Evolutionary conservation across 2,797 vertebrate genomes (phyloP).

Genomic region (Corythornis leucogaster): DNA sequence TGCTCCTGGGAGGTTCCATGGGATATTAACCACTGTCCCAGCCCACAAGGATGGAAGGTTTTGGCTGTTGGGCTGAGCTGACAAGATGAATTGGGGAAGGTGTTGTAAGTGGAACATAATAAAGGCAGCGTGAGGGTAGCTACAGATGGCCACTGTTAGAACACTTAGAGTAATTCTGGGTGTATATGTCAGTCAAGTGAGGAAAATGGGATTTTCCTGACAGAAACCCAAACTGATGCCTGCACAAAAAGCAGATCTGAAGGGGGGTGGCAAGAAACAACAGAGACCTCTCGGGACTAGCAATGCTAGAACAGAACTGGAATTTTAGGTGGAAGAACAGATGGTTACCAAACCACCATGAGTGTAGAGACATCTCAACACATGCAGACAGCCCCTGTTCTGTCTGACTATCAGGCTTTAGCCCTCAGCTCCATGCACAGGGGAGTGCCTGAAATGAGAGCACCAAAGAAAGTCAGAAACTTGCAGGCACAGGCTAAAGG

Average conservation of each 20-base stretch:
- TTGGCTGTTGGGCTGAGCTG: not conserved
- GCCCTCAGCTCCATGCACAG: fast-evolving
- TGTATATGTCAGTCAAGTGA: not conserved
- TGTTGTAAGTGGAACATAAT: not conserved
- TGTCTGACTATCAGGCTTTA: not conserved
- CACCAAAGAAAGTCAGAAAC: not conserved
- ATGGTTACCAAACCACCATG: not conserved
- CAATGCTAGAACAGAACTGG: not conserved
- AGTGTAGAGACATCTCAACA: not conserved
- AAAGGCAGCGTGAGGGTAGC: not conserved
- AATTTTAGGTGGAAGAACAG: not conserved
- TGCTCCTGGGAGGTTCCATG: not conserved
- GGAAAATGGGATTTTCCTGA: not conserved
- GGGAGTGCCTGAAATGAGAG: not conserved
- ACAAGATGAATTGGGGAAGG: not conserved
- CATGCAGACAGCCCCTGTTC: not conserved
- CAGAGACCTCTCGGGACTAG: not conserved
- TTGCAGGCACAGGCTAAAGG: not conserved
- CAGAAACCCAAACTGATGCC: not conserved
- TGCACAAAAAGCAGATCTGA: not conserved
- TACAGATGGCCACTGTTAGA: not conserved
- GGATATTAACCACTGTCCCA: not conserved
- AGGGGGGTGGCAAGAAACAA: not conserved
- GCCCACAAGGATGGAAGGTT: not conserved
- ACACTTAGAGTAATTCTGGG: not conserved